These are phyloP conservation scores for Cyphomyrmex costatus DNA, from an alignment of 1,140 invertebrate genomes.

Conservation along the genomic window DNA sequence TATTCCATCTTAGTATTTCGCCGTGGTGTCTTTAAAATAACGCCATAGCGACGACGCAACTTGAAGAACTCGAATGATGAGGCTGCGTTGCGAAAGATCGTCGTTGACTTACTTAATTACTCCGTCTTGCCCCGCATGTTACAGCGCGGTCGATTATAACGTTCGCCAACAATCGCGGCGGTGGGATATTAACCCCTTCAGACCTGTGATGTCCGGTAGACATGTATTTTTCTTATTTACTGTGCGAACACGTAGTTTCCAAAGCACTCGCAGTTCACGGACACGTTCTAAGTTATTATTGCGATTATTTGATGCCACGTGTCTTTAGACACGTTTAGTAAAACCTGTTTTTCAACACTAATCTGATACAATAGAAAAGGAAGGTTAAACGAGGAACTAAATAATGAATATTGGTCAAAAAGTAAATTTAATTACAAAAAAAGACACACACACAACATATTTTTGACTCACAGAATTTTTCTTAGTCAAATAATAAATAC, in stretches of 20 bases:
- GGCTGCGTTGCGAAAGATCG: slow-evolving; percentile 24
- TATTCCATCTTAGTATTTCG: slow-evolving; percentile 25
- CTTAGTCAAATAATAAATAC: no score
- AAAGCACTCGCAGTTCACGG: slow-evolving; percentile 1
- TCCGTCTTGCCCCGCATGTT: slow-evolving; percentile 39
- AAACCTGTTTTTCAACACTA: not conserved
- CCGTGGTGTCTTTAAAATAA: not conserved
- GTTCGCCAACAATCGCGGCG: not conserved
- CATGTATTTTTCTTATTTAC: slow-evolving; percentile 16
- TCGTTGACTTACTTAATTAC: slow-evolving; percentile 28
- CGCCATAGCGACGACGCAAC: not conserved
- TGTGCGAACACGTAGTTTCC: not conserved
- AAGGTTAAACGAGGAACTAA: no score
- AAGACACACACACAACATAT: no score
- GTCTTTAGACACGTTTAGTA: not conserved
- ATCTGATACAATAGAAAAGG: no score
- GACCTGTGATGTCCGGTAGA: not conserved
- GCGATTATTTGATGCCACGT: not conserved
- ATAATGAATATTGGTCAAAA: no score
- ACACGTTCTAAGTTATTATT: not conserved
- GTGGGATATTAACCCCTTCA: slow-evolving; percentile 19
- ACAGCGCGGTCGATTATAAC: slow-evolving; percentile 21
- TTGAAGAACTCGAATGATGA: not conserved
- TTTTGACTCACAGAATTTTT: no score
- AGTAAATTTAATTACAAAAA: no score